Evolutionary conservation across 2,888 invertebrate species (phyloP).

Genomic region (Phanerotoma sp.): DNA sequence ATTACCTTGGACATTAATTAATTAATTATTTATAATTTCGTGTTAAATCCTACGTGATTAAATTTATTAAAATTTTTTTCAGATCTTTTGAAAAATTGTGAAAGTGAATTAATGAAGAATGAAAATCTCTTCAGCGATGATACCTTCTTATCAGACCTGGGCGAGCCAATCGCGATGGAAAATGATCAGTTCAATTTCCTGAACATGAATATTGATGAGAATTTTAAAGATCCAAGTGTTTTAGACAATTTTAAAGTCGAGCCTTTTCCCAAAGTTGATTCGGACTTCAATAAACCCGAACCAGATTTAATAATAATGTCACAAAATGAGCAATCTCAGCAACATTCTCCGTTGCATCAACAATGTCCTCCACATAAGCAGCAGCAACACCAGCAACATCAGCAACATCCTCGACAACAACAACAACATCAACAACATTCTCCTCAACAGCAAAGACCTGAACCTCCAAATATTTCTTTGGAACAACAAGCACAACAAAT

Average conservation of each 20-base stretch:
- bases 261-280: too few relatives aligned
- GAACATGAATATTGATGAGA: slow-evolving; percentile 42
- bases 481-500: slow-evolving; percentile 12
- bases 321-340: not conserved
- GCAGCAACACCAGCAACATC: not conserved
- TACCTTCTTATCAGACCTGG: slow-evolving; percentile 58
- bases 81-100: slow-evolving; percentile 70
- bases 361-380: not conserved
- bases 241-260: slow-evolving; percentile 10
- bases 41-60: too few relatives aligned
- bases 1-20: not conserved
- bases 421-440: not conserved
- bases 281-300: too few relatives aligned
- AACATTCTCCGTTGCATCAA: slow-evolving; percentile 5
- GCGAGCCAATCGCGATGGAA: slow-evolving; percentile 58
- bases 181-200: slow-evolving; percentile 58
- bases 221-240: slow-evolving; percentile 33
- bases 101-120: slow-evolving; percentile 66
- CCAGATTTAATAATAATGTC: slow-evolving; percentile 23
- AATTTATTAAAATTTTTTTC: slow-evolving; percentile 44
- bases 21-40: too few relatives aligned
- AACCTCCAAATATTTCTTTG: not conserved
- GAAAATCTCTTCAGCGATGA: slow-evolving; percentile 61
- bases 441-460: not conserved
- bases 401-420: not conserved